Evolutionary conservation across 1,140 invertebrate species (phyloP), one percentile per base, ranked within the genome.

Genomic region (Nomia melanderi): DNA sequence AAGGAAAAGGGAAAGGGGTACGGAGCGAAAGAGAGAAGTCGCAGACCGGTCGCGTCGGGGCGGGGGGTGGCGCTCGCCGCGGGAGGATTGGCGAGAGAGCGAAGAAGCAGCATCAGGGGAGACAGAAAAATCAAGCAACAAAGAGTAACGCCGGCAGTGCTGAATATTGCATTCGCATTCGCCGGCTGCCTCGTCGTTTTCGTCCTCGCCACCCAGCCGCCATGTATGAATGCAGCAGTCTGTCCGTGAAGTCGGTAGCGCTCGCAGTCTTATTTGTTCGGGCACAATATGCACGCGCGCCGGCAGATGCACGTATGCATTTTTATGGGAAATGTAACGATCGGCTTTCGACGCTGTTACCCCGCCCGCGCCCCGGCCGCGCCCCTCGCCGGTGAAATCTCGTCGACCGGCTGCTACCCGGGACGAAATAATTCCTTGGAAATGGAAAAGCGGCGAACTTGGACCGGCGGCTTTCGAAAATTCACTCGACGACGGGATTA

Each of bases 121-220:
- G 81, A 83, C 73, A 77, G 78, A 83, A 85, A 85, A 83, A 84
- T 85, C 64, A 75, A 81, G 69, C 81, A 79, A 79, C 71, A 83
- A 84, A 84, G 78, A 81, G 47, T 72, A 65, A 77, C 79, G 54
- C 82, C 56, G 63, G 54, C 66, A 64, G 65, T 44, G 62, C 67
- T 84, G 83, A 85, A 85, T 85, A 85, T 85, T 85, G 71, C 72
- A 82, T 85, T 83, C 78, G 65, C 57, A 57, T 66, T 79, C 64
- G 69, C 44, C 59, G 54, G 56, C 56, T 47, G 29, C 50, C 50
- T 50, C 54, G 50, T 73, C 67, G 79, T 81, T 75, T 64, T 59
- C 64, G 70, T 53, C 57, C 67, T 57, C 57, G 67, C 25, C 17
- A 50, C 47, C 47, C 47, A 59, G 62, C 29, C 41, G 70, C 29